Base-by-base conservation (phyloP, 2,113 vertebrate genomes). In the Vireo altiloquus region DNA sequence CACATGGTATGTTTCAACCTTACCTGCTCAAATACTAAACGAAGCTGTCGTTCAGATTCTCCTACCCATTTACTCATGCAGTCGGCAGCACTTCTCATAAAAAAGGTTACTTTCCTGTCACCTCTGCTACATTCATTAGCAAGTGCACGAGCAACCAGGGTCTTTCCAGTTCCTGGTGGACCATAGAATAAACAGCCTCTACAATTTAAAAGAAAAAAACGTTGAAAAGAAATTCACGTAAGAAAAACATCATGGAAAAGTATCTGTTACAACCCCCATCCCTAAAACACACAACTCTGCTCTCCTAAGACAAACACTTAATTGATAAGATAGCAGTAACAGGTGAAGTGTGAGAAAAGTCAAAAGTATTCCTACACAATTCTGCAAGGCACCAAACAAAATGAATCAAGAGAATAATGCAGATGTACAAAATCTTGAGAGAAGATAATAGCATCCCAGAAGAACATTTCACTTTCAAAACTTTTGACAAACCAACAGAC, bases 141-240 rank as follows among this genome's bases (percentile, higher is more conserved):
- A 95, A 99, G 98, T 3, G 99, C 99, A 96, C 99, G 97, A 91
- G 99, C 99, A 74, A 99, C 98, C 37, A 99, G 97, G 6, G 99
- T 99, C 96, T 99, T 99, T 68, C 99, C 99, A 30, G 99, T 99
- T 76, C 99, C 99, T 6, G 99, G 99, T 53, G 99, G 99, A 8
- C 99, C 99, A 74, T 99, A 99, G 96, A 99, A 99, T 15, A 99
- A 97, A 96, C 99, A 99, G 77, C 99, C 99, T 94, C 99, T 99
- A 89, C 63, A 97, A 97, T 94, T 47, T 33, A 31, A 49, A 75
- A 68, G 35, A 69, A 82, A 39, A 1, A 75, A 8, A 1, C 11
- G 25, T 25, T 57, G 2, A 9, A 1, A 9, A 7, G n/a, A 28
- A 71, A 49, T 7, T 59, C 39, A 64, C 4, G 0, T 30, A 24